These are phyloP conservation scores for Xyrichtys novacula DNA, from an alignment of 2,797 vertebrate genomes.

Conservation along the genomic window DNA sequence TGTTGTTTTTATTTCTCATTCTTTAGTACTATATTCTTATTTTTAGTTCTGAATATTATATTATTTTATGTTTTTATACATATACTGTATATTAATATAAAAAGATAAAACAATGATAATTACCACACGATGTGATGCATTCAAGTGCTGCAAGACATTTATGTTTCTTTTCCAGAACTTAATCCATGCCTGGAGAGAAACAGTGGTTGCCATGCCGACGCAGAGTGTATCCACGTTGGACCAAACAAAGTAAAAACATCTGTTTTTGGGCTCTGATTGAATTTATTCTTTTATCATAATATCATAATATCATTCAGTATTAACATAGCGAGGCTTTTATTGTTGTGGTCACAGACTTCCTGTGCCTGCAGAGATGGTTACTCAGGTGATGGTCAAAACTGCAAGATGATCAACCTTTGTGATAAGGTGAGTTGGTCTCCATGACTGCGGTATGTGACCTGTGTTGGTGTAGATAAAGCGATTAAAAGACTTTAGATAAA, in stretches of 20 bases:
- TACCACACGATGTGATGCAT: background rate
- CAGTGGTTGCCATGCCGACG: constrained; percentile 87
- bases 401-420: constrained; percentile 86
- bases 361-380: constrained; percentile 89
- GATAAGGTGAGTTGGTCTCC: constrained; percentile 75
- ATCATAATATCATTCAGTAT: background rate
- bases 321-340: background rate
- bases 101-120: too few species aligned
- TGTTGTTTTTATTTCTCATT: background rate
- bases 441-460: background rate
- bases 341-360: constrained; percentile 78
- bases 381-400: constrained; percentile 86
- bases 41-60: too few species aligned
- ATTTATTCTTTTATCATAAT: background rate
- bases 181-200: constrained; percentile 91
- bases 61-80: too few species aligned
- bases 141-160: constrained; percentile 20
- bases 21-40: too few species aligned
- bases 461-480: too few species aligned
- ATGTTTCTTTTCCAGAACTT: constrained; percentile 84
- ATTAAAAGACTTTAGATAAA: too few species aligned
- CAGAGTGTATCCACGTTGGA: constrained; percentile 91
- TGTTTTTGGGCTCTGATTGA: background rate
- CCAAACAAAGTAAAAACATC: constrained; percentile 88
- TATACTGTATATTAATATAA: too few species aligned